These are phyloP conservation scores for Eunapius fragilis DNA, from an alignment of 37 sponge, comb jelly and placozoan genomes.

Conservation along the genomic window DNA sequence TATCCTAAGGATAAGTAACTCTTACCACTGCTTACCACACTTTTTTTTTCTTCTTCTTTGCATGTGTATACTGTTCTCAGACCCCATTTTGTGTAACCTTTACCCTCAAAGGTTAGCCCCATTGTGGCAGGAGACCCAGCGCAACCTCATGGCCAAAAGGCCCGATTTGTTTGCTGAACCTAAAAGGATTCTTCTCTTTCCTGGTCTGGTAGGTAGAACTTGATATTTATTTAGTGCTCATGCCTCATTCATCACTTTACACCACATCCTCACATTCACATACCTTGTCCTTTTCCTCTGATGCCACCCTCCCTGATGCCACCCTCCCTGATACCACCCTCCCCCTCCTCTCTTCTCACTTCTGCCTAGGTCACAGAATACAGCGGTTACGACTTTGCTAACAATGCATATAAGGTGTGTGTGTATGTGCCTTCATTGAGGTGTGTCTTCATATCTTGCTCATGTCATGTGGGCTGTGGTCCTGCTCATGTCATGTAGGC, in stretches of 20 bases:
- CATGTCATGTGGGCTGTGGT: too few species aligned
- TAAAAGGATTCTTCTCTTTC: constrained; percentile 77
- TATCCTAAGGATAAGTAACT: too few species aligned
- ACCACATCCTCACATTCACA: background rate
- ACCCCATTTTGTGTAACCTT: too few species aligned
- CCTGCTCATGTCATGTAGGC: too few species aligned
- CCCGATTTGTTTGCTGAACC: constrained; percentile 49
- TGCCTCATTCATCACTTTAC: background rate
- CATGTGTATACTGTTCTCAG: background rate
- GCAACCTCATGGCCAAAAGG: background rate
- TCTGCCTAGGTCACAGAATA: constrained; percentile 51
- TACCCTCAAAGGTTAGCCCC: constrained; percentile 15
- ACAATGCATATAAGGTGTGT: constrained; percentile 73
- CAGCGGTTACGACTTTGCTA: constrained; percentile 83
- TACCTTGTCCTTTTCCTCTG: background rate
- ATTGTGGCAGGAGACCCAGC: constrained; percentile 51
- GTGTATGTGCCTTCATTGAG: too few species aligned
- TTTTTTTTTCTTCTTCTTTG: too few species aligned
- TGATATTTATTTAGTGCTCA: background rate
- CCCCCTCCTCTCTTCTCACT: background rate
- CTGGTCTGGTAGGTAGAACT: constrained; percentile 81
- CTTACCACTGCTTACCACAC: too few species aligned
- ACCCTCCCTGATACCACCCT: too few species aligned
- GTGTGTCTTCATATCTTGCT: too few species aligned
- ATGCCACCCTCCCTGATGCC: background rate